These are phyloP conservation scores for Drosophila dives DNA, from an alignment of 2,888 invertebrate genomes.

Conservation along the genomic window DNA sequence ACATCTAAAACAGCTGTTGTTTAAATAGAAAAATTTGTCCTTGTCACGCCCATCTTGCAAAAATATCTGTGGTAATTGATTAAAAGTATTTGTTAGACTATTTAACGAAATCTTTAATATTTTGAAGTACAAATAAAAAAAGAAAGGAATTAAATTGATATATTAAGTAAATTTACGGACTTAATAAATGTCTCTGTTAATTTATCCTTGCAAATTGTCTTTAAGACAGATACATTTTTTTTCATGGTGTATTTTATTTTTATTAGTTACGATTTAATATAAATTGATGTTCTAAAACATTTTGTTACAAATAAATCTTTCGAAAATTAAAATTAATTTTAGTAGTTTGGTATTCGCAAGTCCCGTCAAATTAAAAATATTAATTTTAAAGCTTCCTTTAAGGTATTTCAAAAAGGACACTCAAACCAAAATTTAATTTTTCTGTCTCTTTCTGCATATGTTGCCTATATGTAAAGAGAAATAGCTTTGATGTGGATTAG, in stretches of 20 bases:
- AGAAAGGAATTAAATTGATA: neutral
- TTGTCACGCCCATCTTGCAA: neutral
- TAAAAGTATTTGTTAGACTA: neutral
- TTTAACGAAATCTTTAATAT: neutral
- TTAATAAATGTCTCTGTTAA: neutral
- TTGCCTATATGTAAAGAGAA: neutral
- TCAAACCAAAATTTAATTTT: neutral
- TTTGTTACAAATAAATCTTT: no score
- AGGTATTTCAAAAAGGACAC: constrained; percentile 19
- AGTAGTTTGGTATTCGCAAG: neutral
- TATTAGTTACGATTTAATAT: no score
- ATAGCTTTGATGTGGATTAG: neutral
- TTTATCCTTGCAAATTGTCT: neutral
- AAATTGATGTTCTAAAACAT: no score
- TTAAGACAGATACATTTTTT: neutral
- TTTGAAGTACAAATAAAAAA: neutral
- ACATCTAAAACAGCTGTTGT: constrained; percentile 36
- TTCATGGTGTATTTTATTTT: no score
- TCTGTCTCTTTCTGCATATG: neutral
- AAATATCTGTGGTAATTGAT: no score
- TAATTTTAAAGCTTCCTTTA: constrained; percentile 13
- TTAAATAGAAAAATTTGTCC: constrained; percentile 16
- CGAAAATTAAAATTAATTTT: no score
- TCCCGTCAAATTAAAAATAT: neutral
- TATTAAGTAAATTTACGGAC: neutral